phyloP scores from a whole-genome alignment of 2,113 vertebrate species.

The Phoxinus phoxinus region DNA sequence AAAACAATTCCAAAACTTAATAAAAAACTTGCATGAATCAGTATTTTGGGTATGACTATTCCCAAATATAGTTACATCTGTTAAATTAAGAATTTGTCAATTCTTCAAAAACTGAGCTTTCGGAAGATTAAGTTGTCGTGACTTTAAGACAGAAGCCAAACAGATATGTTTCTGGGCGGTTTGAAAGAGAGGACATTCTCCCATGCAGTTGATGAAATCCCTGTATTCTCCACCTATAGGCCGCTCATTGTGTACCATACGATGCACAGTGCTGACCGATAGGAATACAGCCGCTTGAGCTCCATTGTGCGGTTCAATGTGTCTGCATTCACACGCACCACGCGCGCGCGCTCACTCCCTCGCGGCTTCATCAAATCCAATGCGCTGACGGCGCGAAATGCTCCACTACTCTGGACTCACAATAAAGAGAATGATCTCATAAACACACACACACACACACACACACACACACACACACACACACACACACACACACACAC shows the following conservation, averaged over 20 bases:
- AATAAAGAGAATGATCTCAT: conserved; percentile 20
- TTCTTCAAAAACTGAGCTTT: background rate
- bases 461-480: conserved; percentile 39
- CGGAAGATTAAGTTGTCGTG: background rate
- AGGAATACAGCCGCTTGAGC: conserved; percentile 65
- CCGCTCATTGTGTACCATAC: conserved; percentile 70
- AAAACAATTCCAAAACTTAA: background rate
- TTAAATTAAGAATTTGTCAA: background rate
- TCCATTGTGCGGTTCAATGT: conserved; percentile 31
- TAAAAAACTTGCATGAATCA: background rate
- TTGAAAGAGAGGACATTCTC: background rate
- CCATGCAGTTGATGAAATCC: conserved; percentile 61
- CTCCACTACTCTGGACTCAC: conserved; percentile 48
- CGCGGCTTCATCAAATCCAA: conserved; percentile 37
- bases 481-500: conserved; percentile 20
- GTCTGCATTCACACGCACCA: conserved; percentile 58
- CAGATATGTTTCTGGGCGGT: background rate
- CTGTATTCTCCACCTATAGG: conserved; percentile 69
- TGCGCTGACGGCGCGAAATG: conserved; percentile 70
- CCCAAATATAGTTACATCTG: background rate
- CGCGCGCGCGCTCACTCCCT: conserved; percentile 24
- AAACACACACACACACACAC: conserved; percentile 13
- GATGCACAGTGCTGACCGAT: conserved; percentile 74
- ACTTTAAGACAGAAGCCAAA: background rate
- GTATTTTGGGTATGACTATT: background rate